These are phyloP conservation scores for Antheraea mylitta DNA, from an alignment of 1,140 invertebrate species.

Conservation along the genomic window DNA sequence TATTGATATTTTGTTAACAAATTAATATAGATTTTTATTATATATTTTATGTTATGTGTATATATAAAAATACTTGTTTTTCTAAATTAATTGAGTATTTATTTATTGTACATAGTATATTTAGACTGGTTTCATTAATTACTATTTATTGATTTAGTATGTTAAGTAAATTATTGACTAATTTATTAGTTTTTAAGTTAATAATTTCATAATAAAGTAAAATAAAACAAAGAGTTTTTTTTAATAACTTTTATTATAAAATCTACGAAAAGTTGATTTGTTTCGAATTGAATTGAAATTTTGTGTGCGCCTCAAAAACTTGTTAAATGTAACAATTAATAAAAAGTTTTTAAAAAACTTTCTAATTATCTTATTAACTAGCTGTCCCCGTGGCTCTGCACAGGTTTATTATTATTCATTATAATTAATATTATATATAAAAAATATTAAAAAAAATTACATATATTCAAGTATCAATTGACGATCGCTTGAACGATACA, in stretches of 20 bases:
- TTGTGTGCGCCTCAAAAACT: not conserved
- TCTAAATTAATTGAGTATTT: not conserved
- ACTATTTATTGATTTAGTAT: not conserved
- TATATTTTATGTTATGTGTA: too few relatives aligned
- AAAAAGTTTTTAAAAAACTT: too few relatives aligned
- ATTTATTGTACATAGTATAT: not conserved
- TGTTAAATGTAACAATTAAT: too few relatives aligned
- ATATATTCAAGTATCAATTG: too few relatives aligned
- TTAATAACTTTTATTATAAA: conserved; percentile 9
- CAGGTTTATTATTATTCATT: too few relatives aligned
- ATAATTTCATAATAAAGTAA: not conserved
- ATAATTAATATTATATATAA: too few relatives aligned
- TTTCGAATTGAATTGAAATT: not conserved
- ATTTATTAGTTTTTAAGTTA: not conserved
- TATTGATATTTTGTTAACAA: not conserved
- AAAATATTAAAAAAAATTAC: too few relatives aligned
- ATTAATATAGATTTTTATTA: too few relatives aligned
- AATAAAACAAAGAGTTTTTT: conserved; percentile 7
- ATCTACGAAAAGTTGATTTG: not conserved
- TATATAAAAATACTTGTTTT: too few relatives aligned
- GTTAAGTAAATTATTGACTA: not conserved
- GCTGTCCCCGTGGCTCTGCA: too few relatives aligned
- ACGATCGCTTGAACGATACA: too few relatives aligned
- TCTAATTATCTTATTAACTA: too few relatives aligned
- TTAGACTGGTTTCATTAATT: not conserved